Evolutionary conservation across 2,113 vertebrate genomes (phyloP), one percentile per base, ranked within the genome.

Genomic region (Ceyx margarethae): DNA sequence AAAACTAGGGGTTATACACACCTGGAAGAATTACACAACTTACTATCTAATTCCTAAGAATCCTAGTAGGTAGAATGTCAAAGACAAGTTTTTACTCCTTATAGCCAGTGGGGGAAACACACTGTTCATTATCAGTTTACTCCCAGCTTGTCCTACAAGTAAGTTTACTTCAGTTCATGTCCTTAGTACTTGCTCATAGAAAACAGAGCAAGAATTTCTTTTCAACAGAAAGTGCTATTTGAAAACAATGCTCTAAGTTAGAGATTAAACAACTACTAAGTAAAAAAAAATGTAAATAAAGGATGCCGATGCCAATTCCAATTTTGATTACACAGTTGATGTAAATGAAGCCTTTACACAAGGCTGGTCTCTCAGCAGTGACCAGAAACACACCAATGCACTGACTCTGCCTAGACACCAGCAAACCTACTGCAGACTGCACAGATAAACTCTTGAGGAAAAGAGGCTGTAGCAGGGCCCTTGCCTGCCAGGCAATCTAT

Each of bases 51-150:
- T 51, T 74, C 26, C 60, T 79, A 56, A 40, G 35, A 53, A 71
- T 61, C 26, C 23, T 20, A 14, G 26, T 5, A 37, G 31, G 9
- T 25, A 80, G 37, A 89, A 90, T 20, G 19, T 42, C 60, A 74
- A 74, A 91, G 37, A 58, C n/a, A 85, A 62, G 62, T 50, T 65
- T 82, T 61, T 79, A 65, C n/a, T 79, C 25, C 51, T 85, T 87
- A 45, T 58, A 33, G n/a, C 42, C n/a, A 15, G 28, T 15, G 22
- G 37, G 58, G 15, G 85, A 85, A 58, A 73, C 4, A 48, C 11
- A n/a, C 15, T 73, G 7, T 23, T 75, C 56, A 29, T 28, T 81
- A 85, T 50, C 25, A 58, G 3, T 75, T 92, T 81, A 79, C n/a
- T 61, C 37, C 15, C 67, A 66, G 25, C 33, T 58, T 79, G 43